Percentiles rank a stretch among this genome's conserved stretches.
phyloP scores from a whole-genome alignment of 2,888 invertebrate genomes.

The Pammene aurita region DNA sequence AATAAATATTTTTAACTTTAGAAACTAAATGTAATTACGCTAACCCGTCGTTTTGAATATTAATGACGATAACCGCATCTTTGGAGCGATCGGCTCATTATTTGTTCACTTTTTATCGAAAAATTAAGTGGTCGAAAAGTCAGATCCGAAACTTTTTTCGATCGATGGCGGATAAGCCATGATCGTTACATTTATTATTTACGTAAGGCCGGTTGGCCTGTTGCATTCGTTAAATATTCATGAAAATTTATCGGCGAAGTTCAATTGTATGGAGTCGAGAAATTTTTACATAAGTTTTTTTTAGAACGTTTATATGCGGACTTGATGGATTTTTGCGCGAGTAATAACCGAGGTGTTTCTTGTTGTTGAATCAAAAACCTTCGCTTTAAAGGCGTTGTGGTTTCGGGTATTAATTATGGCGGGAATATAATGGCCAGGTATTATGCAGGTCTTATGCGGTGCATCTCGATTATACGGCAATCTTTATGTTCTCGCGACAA shows the following conservation, averaged over 20 bases:
- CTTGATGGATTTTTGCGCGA: slow-evolving; percentile 60
- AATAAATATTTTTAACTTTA: slow-evolving; percentile 41
- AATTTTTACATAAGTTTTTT: slow-evolving; percentile 5
- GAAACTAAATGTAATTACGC: slow-evolving; percentile 46
- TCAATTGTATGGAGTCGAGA: not conserved
- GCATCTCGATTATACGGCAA: slow-evolving; percentile 65
- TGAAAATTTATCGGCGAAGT: slow-evolving; percentile 49
- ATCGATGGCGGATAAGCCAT: slow-evolving; percentile 66
- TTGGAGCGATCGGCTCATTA: slow-evolving; percentile 47
- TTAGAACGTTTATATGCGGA: slow-evolving; percentile 51
- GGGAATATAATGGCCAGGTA: slow-evolving; percentile 65
- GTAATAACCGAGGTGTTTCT: slow-evolving; percentile 56
- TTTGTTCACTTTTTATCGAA: slow-evolving; percentile 50
- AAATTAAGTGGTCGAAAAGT: slow-evolving; percentile 57
- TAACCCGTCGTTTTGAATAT: slow-evolving; percentile 46
- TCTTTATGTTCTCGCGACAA: slow-evolving; percentile 62
- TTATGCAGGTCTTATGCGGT: slow-evolving; percentile 64
- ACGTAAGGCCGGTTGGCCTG: slow-evolving; percentile 70
- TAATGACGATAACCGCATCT: slow-evolving; percentile 43
- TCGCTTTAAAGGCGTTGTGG: slow-evolving; percentile 59
- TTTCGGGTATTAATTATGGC: slow-evolving; percentile 70
- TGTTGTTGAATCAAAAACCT: slow-evolving; percentile 54
- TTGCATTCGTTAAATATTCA: slow-evolving; percentile 65
- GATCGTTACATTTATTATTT: slow-evolving; percentile 66
- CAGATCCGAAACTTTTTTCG: slow-evolving; percentile 63